Evolutionary conservation across 2,888 invertebrate species (phyloP), one percentile per base, ranked within the genome.

Genomic region (Mesorhabditis spiculigera): DNA sequence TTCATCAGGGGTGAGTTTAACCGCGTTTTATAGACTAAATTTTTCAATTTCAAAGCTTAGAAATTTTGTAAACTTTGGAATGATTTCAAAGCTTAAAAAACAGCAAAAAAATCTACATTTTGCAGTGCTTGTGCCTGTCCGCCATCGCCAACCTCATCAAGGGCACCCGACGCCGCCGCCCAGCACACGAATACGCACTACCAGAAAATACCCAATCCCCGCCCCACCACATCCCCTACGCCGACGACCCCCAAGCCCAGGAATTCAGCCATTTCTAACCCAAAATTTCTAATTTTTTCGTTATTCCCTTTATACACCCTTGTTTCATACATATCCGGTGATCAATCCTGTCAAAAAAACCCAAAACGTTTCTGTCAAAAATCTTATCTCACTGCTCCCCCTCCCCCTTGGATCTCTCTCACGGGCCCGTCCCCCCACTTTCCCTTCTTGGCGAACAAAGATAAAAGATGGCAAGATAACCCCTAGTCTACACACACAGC

Each of bases 251-350:
- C 3, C 77, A 77, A 5, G 70, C 81, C 8, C 76, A 81, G 63
- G 77, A 81, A 61, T 83, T 83, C 70, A 81, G 80, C 70, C 75
- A 79, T 42, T 83, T 82, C 68, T 82, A 69, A 77, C 16, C 58
- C 10, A 28, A 28, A 28, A 28, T 28, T 28, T 28, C 28, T 28
- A 28, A 28, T 28, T 28, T 28, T n/a, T 28, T 28, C 28, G 28
- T 28, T 28, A 28, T 28, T 28, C 28, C 28, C 28, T 28, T 28
- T 28, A 28, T 3, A 1, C 28, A 28, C 28, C 28, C 28, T 28
- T 28, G 28, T 28, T 50, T 13, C 58, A 50, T n/a, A 50, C 58
- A 50, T 50, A 50, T 50, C 58, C 58, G 58, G 58, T 50, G 58
- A 50, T 50, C 58, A 13, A 10, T 50, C n/a, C 58, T 50, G 58